Percentiles rank a stretch among this genome's conserved stretches.
Evolutionary conservation across 2,888 invertebrate species (phyloP).

Genomic region (Pterostichus niger): DNA sequence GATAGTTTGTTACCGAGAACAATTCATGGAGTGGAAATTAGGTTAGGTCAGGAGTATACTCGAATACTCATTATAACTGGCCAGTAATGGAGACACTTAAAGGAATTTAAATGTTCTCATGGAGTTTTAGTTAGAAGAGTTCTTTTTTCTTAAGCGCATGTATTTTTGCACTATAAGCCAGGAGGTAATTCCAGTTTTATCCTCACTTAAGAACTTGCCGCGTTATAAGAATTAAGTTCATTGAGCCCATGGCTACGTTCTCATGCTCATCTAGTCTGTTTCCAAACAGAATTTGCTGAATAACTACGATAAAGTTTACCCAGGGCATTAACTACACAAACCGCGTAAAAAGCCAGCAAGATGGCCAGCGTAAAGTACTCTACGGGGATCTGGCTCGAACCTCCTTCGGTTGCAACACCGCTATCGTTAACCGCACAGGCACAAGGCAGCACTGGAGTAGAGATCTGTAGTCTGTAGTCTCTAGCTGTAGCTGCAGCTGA

Average conservation of each 20-base stretch:
- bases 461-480: no score
- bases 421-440: not conserved
- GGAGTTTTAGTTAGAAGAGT: slow-evolving; percentile 17
- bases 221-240: slow-evolving; percentile 61
- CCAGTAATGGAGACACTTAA: slow-evolving; percentile 35
- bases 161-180: slow-evolving; percentile 54
- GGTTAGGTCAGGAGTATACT: slow-evolving; percentile 18
- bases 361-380: slow-evolving; percentile 65
- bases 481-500: no score
- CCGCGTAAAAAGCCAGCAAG: slow-evolving; percentile 65
- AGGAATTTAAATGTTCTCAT: slow-evolving; percentile 40
- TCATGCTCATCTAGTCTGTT: slow-evolving; percentile 57
- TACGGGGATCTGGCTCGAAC: slow-evolving; percentile 57
- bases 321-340: slow-evolving; percentile 64
- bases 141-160: slow-evolving; percentile 31
- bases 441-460: not conserved
- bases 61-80: slow-evolving; percentile 41
- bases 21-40: slow-evolving; percentile 21
- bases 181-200: slow-evolving; percentile 59
- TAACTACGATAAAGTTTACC: slow-evolving; percentile 61
- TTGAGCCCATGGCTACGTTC: slow-evolving; percentile 48
- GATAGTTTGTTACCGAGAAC: slow-evolving; percentile 8
- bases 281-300: slow-evolving; percentile 59
- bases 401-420: slow-evolving; percentile 16
- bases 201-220: slow-evolving; percentile 32